A percentile compares a stretch with the other conserved stretches of the same genome.
Evolutionary conservation across 2,113 vertebrate species (phyloP).

Genomic region (Pseudorasbora parva): DNA sequence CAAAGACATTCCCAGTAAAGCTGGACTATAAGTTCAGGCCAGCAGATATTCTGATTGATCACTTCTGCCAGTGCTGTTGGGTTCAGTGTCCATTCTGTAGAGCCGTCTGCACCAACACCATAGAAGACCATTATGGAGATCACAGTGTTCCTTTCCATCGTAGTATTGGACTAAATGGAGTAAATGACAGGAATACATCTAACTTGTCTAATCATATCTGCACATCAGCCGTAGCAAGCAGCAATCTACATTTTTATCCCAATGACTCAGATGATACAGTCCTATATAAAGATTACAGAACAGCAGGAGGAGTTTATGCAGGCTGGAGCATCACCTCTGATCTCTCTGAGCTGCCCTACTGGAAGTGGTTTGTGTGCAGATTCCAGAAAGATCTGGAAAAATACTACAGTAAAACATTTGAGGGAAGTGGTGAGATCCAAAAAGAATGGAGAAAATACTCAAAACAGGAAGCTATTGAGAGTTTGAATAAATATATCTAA

Average conservation of each 20-base stretch:
- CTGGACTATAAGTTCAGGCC: neutral
- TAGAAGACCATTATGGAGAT: neutral
- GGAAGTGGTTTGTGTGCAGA: neutral
- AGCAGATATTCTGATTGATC: slow-evolving; percentile 10
- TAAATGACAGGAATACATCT: neutral
- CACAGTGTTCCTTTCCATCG: neutral
- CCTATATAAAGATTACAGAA: neutral
- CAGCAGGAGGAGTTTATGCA: neutral
- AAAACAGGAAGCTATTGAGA: neutral
- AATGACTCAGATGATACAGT: neutral
- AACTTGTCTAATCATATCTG: neutral
- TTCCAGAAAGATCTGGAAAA: neutral
- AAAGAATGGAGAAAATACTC: neutral
- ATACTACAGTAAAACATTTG: neutral
- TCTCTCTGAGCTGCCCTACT: neutral
- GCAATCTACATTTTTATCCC: neutral
- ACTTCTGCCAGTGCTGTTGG: slow-evolving; percentile 18
- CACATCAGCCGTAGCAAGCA: neutral
- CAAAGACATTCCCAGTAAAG: neutral
- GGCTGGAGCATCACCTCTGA: neutral
- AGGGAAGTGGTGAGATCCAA: neutral
- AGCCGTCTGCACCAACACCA: neutral
- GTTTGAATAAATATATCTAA: neutral
- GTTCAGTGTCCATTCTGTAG: neutral
- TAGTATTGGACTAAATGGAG: neutral